These are phyloP conservation scores for Romanogobio albipinnatus DNA, from an alignment of 2,113 vertebrate genomes.

Conservation along the genomic window DNA sequence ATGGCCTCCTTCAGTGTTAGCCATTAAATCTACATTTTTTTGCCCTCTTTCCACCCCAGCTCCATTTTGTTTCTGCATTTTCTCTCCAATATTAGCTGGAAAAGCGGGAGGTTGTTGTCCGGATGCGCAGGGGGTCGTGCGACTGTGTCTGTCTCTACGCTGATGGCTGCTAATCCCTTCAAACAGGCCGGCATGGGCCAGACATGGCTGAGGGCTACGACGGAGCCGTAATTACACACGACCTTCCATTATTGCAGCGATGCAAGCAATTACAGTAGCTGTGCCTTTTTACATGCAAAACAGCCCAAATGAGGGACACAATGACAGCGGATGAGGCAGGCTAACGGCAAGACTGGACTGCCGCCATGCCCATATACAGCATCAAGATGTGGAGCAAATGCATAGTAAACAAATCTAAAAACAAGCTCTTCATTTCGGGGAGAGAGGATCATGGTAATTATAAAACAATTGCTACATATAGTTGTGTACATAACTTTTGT, in stretches of 20 bases:
- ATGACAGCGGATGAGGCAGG: slow-evolving; percentile 23
- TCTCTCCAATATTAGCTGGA: slow-evolving; percentile 2
- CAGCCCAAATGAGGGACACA: slow-evolving; percentile 33
- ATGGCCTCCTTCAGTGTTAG: neutral
- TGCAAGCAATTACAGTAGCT: slow-evolving; percentile 56
- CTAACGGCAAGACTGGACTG: neutral
- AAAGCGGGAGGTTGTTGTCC: slow-evolving; percentile 36
- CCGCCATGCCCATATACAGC: neutral
- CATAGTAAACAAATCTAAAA: too few species aligned
- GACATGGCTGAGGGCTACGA: slow-evolving; percentile 47
- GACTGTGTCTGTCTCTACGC: slow-evolving; percentile 40
- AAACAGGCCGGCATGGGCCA: slow-evolving; percentile 51
- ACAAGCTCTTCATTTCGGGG: too few species aligned
- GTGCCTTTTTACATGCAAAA: slow-evolving; percentile 56
- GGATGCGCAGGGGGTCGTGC: slow-evolving; percentile 17
- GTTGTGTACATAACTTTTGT: too few species aligned
- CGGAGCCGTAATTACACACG: slow-evolving; percentile 56
- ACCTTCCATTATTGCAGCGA: slow-evolving; percentile 55
- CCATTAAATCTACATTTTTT: neutral
- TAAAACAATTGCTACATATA: too few species aligned
- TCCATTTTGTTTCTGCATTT: neutral
- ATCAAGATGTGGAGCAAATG: neutral
- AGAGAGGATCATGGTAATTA: too few species aligned
- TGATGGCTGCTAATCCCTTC: slow-evolving; percentile 57
- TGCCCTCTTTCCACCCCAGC: neutral